Conservation (phyloP, 2,113 vertebrate genomes). For the Lathamus discolor region DNA sequence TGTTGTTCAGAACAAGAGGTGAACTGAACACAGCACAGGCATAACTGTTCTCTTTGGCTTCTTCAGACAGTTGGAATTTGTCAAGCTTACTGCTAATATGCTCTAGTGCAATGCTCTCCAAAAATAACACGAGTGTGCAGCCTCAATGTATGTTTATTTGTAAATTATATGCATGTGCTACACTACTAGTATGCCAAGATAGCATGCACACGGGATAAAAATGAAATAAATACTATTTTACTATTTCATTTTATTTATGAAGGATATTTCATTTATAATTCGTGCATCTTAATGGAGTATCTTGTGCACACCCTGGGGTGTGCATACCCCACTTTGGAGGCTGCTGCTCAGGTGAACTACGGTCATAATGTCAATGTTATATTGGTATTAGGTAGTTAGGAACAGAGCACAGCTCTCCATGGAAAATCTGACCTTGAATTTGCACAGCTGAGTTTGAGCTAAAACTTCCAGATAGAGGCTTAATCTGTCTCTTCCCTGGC, state of each 20-base stretch:
- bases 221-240: background rate
- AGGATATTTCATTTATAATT: background rate
- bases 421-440: background rate
- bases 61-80: background rate
- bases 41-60: background rate
- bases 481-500: background rate
- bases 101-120: background rate
- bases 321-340: background rate
- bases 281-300: accelerated
- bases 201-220: background rate
- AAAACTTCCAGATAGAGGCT: background rate
- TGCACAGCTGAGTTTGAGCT: background rate
- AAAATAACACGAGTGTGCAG: background rate
- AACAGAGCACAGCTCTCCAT: background rate
- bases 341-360: background rate
- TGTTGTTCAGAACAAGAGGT: background rate
- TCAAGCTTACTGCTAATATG: background rate
- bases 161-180: background rate
- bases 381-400: background rate
- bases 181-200: background rate
- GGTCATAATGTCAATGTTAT: background rate
- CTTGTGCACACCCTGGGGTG: background rate
- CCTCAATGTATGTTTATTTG: background rate
- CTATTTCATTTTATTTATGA: background rate
- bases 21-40: background rate